Base-by-base conservation (phyloP, 2,888 invertebrate genomes). In the Deilephila porcellus region DNA sequence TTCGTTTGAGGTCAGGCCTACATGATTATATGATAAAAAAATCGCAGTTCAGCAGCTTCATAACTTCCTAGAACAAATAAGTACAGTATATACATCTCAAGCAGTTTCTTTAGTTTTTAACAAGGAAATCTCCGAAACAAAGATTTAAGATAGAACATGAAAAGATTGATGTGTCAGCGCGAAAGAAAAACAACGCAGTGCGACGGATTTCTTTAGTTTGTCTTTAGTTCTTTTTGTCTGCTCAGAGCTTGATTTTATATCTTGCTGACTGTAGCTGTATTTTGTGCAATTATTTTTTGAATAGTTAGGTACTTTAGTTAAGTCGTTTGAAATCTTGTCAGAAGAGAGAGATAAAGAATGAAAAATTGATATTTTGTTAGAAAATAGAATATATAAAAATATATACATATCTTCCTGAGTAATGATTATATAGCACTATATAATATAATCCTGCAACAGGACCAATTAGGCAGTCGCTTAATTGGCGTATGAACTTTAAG, bases 111-210 rank as follows among this genome's bases (percentile, higher is more conserved):
- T 25, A 67, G 52, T 52, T 20, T 37, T 20, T 52, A 67, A 67
- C 64, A 52, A 45, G 56, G 56, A 17, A 52, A 17, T 52, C 52
- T 45, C 25, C 20, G 25, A 67, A 52, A 67, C 45, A 67, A 64
- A 37, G 20, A n/a, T n/a, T n/a, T n/a, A n/a, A n/a, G n/a, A 67
- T 67, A 67, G 67, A 17, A 52, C 67, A 25, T 67, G 45, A 67
- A 67, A 67, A 67, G 67, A 67, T 67, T 67, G 67, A 67, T 67
- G 52, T 52, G 67, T 67, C 67, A 67, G 67, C 67, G 67, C 14
- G 52, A 52, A 45, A 67, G 67, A 52, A 67, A 64, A 67, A 67
- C 67, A 45, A 25, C 52, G 52, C 14, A 45, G 64, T n/a, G 45
- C 25, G 25, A 67, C 25, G 45, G 5, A 45, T 67, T 63, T 52